Conservation (phyloP, 2,888 invertebrate species). For the Lacanobia oleracea region DNA sequence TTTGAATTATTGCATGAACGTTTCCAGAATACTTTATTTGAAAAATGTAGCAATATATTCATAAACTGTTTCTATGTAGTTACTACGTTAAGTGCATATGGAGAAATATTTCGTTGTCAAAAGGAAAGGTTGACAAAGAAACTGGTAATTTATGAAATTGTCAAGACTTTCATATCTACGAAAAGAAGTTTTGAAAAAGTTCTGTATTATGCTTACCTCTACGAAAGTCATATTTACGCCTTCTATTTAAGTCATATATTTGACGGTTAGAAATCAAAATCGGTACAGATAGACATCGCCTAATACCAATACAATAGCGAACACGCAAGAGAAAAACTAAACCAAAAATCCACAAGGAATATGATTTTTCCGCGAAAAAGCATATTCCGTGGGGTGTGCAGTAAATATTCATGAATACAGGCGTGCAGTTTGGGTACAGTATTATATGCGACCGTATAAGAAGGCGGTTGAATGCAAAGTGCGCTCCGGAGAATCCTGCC, state of each 20-base stretch:
- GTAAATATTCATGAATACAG: conserved; percentile 77
- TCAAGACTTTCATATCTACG: not conserved
- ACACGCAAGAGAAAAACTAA: conserved; percentile 7
- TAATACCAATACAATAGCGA: conserved; percentile 2
- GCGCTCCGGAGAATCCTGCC: conserved; percentile 65
- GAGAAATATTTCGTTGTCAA: conserved; percentile 15
- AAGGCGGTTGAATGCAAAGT: conserved; percentile 75
- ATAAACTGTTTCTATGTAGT: conserved; percentile 33
- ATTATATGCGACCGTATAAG: conserved; percentile 73
- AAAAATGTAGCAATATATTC: conserved; percentile 30
- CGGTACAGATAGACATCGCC: not conserved
- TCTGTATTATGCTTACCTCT: not conserved
- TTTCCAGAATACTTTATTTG: conserved; percentile 33
- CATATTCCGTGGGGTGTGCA: conserved; percentile 69
- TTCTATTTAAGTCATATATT: not conserved
- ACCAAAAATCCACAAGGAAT: conserved; percentile 47
- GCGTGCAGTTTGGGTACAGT: conserved; percentile 68
- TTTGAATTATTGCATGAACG: conserved; percentile 47
- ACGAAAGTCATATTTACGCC: not conserved
- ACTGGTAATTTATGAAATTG: conserved; percentile 34
- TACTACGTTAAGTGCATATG: conserved; percentile 7
- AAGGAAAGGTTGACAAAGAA: conserved; percentile 17
- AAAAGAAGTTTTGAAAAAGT: not conserved
- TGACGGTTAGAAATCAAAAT: not conserved
- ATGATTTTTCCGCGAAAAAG: conserved; percentile 59